These are phyloP conservation scores for Mirza zaza DNA, from an alignment of 2,113 vertebrate genomes.

Conservation along the genomic window DNA sequence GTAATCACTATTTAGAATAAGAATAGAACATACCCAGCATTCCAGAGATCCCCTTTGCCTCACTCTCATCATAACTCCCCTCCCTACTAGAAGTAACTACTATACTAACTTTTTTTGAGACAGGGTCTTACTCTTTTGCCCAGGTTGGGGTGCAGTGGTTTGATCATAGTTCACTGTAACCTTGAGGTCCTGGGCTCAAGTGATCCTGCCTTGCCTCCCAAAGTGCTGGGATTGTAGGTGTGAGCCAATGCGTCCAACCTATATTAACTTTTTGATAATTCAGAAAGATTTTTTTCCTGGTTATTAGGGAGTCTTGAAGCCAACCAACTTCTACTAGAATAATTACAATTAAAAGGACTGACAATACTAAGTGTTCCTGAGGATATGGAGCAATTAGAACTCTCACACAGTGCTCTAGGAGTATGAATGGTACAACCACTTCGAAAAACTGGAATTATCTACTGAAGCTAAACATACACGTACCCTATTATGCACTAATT, in stretches of 20 bases:
- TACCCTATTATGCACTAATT: neutral
- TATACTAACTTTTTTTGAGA: neutral
- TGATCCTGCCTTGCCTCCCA: too few relatives aligned
- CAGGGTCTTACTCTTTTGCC: too few relatives aligned
- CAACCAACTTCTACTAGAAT: neutral
- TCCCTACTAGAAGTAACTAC: neutral
- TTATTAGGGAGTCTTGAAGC: neutral
- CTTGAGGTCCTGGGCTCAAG: too few relatives aligned
- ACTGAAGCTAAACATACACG: neutral
- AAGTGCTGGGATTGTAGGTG: too few relatives aligned
- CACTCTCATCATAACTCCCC: neutral
- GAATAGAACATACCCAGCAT: neutral
- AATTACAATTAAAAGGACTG: neutral
- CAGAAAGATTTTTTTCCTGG: neutral
- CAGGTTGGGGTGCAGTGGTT: too few relatives aligned
- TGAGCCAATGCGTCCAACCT: neutral
- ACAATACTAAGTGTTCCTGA: neutral
- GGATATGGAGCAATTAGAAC: neutral
- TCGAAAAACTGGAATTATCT: neutral
- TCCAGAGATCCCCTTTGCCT: neutral
- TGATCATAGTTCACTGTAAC: too few relatives aligned
- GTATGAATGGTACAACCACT: neutral
- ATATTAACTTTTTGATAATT: neutral
- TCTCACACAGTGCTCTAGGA: neutral
- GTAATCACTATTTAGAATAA: neutral